Percentiles rank a stretch among this genome's conserved stretches.
Evolutionary conservation across 1,140 invertebrate species (phyloP).

Genomic region (Drosophila kanapiae): DNA sequence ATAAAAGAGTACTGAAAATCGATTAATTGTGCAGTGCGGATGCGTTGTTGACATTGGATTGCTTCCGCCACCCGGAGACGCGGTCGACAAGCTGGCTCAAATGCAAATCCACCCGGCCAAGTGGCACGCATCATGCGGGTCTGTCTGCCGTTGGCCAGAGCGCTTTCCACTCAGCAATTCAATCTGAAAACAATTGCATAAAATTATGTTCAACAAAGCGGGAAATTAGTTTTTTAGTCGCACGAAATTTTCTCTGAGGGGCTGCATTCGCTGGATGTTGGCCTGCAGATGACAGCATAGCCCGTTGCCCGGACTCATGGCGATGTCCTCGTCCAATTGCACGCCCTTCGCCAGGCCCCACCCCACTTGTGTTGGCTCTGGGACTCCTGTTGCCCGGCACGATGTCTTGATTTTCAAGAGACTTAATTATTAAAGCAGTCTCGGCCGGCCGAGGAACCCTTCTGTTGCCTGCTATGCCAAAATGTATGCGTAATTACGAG

Average conservation of each 20-base stretch:
- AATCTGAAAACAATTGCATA: constrained; percentile 78
- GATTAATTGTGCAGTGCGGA: constrained; percentile 16
- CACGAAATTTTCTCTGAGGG: constrained; percentile 10
- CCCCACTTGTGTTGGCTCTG: constrained; percentile 13
- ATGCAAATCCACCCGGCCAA: constrained; percentile 25
- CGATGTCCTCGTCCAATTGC: constrained; percentile 7
- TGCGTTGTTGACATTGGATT: constrained; percentile 8
- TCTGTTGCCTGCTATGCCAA: constrained; percentile 47
- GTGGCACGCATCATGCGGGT: constrained; percentile 31
- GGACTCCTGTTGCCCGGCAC: constrained; percentile 10
- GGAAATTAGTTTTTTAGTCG: constrained; percentile 78
- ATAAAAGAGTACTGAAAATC: constrained; percentile 29
- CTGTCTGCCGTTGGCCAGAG: background rate
- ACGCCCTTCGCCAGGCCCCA: background rate
- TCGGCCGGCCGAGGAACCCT: constrained; percentile 17
- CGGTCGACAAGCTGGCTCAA: background rate
- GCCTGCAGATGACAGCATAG: constrained; percentile 14
- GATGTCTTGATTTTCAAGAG: constrained; percentile 43
- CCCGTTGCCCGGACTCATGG: background rate
- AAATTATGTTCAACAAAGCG: constrained; percentile 75
- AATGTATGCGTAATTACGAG: constrained; percentile 70
- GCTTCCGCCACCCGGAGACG: constrained; percentile 23
- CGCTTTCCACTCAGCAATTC: constrained; percentile 50
- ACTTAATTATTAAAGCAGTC: constrained; percentile 51
- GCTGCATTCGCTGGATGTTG: constrained; percentile 22